Evolutionary conservation across 2,113 vertebrate species (phyloP), one percentile per base, ranked within the genome.

Genomic region (Solea senegalensis): DNA sequence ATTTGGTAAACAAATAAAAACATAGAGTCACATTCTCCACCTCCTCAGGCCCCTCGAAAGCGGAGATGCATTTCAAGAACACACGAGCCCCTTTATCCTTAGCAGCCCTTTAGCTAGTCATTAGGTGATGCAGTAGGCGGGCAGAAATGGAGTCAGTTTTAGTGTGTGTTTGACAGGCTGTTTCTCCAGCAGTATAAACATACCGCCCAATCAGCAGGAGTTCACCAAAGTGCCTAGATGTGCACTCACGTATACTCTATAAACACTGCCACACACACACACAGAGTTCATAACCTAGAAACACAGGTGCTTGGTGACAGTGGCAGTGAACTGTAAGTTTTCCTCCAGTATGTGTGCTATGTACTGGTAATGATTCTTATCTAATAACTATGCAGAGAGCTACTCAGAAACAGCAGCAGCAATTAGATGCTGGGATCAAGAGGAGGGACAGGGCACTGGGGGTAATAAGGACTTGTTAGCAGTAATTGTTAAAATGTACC

Each of bases 391-490:
- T 90, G 82, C 88, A 82, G 82, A 88, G 82, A 71, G 84, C 82
- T 76, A 56, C 84, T 84, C 85, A 73, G 86, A 85, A 87, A 85
- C 89, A 85, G 88, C 77, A 75, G 75, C 68, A 52, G 81, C 88
- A 90, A 92, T 91, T 91, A 92, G 85, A 86, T 78, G 58, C 75
- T 61, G 73, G 82, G 82, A 85, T 89, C 81, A 86, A 78, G 82
- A 80, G 86, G 87, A 89, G 84, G 84, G 86, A 78, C 84, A 90
- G 90, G 88, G 89, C 91, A 80, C 77, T 58, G 79, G 79, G 91
- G 91, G 85, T 90, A 92, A 91, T 90, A 90, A 87, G 87, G 84
- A 91, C 87, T 86, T 89, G 91, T 90, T 91, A 90, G 86, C 81
- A 34, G 88, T 89, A 90, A 92, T 92, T 92, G 89, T 91, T 86